Evolutionary conservation across 1,140 invertebrate species (phyloP).

Genomic region (Lasioglossum baleicum): DNA sequence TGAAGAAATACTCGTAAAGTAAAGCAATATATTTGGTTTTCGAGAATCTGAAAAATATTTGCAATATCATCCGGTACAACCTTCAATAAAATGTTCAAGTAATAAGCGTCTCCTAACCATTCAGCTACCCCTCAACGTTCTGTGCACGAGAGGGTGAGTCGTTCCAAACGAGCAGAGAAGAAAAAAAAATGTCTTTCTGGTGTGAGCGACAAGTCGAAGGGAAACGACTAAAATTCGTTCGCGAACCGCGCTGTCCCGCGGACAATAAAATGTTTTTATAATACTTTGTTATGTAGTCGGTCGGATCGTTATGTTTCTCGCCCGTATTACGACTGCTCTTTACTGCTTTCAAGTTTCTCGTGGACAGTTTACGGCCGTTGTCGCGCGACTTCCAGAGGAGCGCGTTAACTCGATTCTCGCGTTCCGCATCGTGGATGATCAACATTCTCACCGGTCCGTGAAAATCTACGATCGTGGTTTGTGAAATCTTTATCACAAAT

Average conservation of each 20-base stretch:
- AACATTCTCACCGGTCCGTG: constrained; percentile 36
- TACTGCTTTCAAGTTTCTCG: constrained; percentile 69
- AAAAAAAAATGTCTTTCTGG: neutral
- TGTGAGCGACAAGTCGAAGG: constrained; percentile 9
- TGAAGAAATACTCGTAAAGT: too few species aligned
- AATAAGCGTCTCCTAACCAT: neutral
- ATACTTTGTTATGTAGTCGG: constrained; percentile 67
- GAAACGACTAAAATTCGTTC: constrained; percentile 38
- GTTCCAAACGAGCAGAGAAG: constrained; percentile 7
- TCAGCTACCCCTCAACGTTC: too few species aligned
- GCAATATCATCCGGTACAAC: too few species aligned
- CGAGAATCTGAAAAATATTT: too few species aligned
- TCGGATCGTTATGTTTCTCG: constrained; percentile 61
- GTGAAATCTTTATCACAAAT: too few species aligned
- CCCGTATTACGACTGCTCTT: constrained; percentile 70
- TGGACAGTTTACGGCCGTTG: constrained; percentile 62
- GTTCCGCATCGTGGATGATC: neutral
- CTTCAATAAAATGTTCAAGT: too few species aligned
- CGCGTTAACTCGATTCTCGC: constrained; percentile 5
- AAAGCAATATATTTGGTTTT: too few species aligned
- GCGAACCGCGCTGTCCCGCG: constrained; percentile 55
- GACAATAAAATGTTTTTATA: constrained; percentile 76
- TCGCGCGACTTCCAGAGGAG: constrained; percentile 21
- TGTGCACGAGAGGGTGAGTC: neutral
- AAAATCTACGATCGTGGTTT: constrained; percentile 4